Percentiles rank a stretch among this genome's conserved stretches.
phyloP scores from a whole-genome alignment of 64 coral and sea anemone genomes.

The Stylophora pistillata region DNA sequence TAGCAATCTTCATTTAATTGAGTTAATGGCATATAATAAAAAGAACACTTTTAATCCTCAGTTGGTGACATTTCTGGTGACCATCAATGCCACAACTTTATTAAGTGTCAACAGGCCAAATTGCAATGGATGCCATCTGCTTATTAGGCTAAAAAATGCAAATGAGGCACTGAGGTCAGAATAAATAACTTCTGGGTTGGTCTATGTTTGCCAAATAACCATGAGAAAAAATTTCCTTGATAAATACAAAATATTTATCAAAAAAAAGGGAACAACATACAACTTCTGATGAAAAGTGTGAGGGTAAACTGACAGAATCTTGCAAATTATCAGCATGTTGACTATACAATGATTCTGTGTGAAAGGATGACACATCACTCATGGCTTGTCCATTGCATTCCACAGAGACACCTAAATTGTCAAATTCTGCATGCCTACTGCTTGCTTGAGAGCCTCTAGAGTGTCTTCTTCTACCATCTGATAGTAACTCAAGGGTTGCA shows the following conservation, averaged over 20 bases:
- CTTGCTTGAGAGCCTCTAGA: not conserved
- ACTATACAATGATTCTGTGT: conserved; percentile 2
- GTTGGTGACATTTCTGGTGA: too few relatives aligned
- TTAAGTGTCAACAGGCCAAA: too few relatives aligned
- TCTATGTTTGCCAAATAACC: too few relatives aligned
- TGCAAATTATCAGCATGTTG: not conserved
- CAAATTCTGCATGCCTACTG: not conserved
- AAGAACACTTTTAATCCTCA: too few relatives aligned
- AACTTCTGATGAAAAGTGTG: not conserved
- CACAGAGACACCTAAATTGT: conserved; percentile 27
- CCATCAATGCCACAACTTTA: too few relatives aligned
- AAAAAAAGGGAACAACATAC: not conserved
- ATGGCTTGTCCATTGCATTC: conserved; percentile 5
- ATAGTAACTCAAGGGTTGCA: conserved; percentile 20
- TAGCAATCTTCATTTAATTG: too few relatives aligned
- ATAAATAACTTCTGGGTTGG: too few relatives aligned
- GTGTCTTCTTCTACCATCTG: not conserved
- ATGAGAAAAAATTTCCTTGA: too few relatives aligned
- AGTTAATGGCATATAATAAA: too few relatives aligned
- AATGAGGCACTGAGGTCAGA: too few relatives aligned
- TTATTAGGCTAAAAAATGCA: too few relatives aligned
- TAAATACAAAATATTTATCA: not conserved
- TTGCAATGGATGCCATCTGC: too few relatives aligned
- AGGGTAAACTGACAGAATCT: not conserved
- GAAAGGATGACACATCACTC: conserved; percentile 18